These are phyloP conservation scores for Odocoileus virginianus DNA, from an alignment of 2,113 vertebrate species.

Conservation along the genomic window DNA sequence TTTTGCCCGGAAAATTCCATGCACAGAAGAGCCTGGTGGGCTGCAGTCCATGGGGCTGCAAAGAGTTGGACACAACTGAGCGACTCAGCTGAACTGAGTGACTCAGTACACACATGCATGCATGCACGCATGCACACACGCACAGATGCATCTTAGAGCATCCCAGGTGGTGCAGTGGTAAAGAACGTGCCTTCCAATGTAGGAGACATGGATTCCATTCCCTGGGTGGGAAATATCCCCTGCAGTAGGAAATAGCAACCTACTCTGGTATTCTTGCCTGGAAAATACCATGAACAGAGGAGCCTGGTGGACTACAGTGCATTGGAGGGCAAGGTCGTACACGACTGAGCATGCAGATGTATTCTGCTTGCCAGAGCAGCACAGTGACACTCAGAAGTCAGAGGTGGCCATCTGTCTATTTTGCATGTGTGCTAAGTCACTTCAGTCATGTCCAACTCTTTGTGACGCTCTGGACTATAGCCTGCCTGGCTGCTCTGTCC, in stretches of 20 bases:
- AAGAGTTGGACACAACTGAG: fast-evolving
- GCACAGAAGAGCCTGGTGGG: background rate
- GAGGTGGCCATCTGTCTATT: background rate
- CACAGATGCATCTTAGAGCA: background rate
- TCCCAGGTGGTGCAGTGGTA: background rate
- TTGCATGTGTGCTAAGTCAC: fast-evolving
- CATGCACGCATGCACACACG: fast-evolving
- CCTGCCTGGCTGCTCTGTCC: background rate
- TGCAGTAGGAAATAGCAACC: background rate
- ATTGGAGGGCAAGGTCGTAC: background rate
- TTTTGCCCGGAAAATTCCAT: background rate
- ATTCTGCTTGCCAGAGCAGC: background rate
- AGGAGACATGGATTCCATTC: background rate
- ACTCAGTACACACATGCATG: fast-evolving
- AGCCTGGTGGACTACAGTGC: background rate
- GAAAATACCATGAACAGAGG: background rate
- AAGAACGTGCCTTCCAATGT: background rate
- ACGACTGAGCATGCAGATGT: background rate
- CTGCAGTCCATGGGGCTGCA: background rate
- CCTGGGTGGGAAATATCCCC: background rate
- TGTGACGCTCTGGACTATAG: background rate
- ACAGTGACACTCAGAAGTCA: background rate
- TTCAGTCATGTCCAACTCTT: fast-evolving
- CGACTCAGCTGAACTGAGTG: background rate
- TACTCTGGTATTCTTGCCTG: background rate